Evolutionary conservation across 2,888 invertebrate genomes (phyloP), one percentile per base, ranked within the genome.

Genomic region (Sinohyriopsis cumingii): DNA sequence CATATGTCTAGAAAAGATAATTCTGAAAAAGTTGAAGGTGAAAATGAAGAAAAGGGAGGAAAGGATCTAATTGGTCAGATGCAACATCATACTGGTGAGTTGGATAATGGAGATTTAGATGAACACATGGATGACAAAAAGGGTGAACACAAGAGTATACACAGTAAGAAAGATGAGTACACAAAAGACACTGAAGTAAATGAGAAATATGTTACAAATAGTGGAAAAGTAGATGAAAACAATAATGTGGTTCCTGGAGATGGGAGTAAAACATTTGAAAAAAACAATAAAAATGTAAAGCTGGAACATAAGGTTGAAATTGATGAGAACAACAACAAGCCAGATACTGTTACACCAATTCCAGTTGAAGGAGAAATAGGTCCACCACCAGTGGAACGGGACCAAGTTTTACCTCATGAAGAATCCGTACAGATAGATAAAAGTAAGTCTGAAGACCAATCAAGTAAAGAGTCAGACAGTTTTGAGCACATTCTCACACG

Each of bases 401-500:
- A 45, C 45, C 12, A 12, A 3, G 45, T 45, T 45, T 45, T 45
- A 45, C 45, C 45, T 45, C 12, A 12, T 45, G 12, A 45, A 45
- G 45, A 12, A 33, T 33, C 33, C 33, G 5, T 5, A 33, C 33
- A 33, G 33, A 33, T 33, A 7, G 33, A 33, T 7, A 25, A 25
- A 33, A 45, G 12, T 12, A 45, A 45, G 45, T 45, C 12, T 45
- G 45, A 45, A 53, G 68, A 56, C 24, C 24, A 33, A 45, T 53
- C 71, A n/a, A 55, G 33, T 19, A 56, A 54, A 22, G 55, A 63
- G 28, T n/a, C 66, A 22, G 71, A 74, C 24, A 60, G 61, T 55
- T 70, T 63, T 62, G 77, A 78, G 4, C 70, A 73, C 33, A 61
- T 72, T 15, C 67, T 61, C 15, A 68, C 77, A 25, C 68, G 79